Conservation (phyloP, 2,888 invertebrate species). For the Cephonodes hylas region DNA sequence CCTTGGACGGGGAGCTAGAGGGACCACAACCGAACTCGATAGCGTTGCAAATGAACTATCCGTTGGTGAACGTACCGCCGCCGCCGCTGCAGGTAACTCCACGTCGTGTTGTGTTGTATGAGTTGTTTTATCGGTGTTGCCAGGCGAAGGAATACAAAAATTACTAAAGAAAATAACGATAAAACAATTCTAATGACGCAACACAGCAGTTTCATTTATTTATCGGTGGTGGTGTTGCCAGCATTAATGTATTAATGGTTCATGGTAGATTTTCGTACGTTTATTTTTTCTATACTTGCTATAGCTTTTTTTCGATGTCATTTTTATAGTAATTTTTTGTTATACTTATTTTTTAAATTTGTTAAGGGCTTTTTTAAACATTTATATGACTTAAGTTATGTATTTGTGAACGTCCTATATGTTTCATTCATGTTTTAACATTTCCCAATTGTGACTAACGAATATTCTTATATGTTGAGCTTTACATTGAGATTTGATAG, state of each 20-base stretch:
- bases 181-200: background rate
- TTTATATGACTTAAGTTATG: background rate
- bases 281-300: conserved; percentile 11
- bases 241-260: conserved; percentile 2
- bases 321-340: conserved; percentile 1
- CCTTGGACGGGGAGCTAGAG: conserved; percentile 65
- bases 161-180: background rate
- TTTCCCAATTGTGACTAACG: conserved; percentile 40
- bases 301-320: conserved; percentile 11
- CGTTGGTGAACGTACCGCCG: conserved; percentile 81
- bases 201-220: background rate
- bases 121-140: background rate
- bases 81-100: conserved; percentile 67
- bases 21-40: conserved; percentile 81
- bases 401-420: background rate
- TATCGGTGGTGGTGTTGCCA: conserved; percentile 2
- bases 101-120: background rate
- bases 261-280: background rate
- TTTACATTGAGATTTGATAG: background rate
- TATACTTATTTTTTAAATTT: no score
- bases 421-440: conserved; percentile 22
- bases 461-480: background rate
- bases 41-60: conserved; percentile 84
- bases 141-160: background rate
- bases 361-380: background rate